These are phyloP conservation scores for Eupithecia vulgata DNA, from an alignment of 2,888 invertebrate species.

Conservation along the genomic window DNA sequence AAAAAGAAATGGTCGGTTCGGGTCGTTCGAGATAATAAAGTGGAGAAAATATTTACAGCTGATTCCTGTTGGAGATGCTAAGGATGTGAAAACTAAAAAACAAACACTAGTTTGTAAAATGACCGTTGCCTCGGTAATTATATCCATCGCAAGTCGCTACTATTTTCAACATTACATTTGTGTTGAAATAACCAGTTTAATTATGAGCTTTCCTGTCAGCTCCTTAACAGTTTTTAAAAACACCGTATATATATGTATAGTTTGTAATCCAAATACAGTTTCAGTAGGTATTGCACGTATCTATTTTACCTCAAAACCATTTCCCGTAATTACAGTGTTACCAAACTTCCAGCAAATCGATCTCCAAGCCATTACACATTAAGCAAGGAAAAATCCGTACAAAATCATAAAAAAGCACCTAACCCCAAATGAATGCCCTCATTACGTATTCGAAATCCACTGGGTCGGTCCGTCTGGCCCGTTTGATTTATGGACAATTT, in stretches of 20 bases:
- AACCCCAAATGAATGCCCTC: conserved; percentile 72
- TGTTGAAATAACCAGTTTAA: too few species aligned
- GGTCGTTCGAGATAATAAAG: conserved; percentile 21
- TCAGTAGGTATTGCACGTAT: neutral
- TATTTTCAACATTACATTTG: neutral
- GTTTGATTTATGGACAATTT: conserved; percentile 74
- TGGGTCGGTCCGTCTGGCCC: conserved; percentile 71
- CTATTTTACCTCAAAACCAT: neutral
- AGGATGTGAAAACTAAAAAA: neutral
- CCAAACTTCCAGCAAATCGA: conserved; percentile 22
- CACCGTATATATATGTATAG: neutral
- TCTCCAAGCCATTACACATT: conserved; percentile 47
- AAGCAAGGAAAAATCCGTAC: conserved; percentile 54
- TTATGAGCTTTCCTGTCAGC: too few species aligned
- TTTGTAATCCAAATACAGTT: neutral
- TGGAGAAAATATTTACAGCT: conserved; percentile 6
- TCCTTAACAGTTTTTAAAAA: too few species aligned
- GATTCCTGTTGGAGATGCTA: conserved; percentile 14
- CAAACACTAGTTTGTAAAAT: neutral
- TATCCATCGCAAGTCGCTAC: neutral
- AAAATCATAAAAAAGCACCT: conserved; percentile 61
- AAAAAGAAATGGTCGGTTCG: conserved; percentile 23
- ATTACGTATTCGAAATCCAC: conserved; percentile 71
- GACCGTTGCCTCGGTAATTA: neutral
- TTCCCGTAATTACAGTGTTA: neutral